Conservation (phyloP, 1,140 invertebrate species). For the Cotesia vestalis region DNA sequence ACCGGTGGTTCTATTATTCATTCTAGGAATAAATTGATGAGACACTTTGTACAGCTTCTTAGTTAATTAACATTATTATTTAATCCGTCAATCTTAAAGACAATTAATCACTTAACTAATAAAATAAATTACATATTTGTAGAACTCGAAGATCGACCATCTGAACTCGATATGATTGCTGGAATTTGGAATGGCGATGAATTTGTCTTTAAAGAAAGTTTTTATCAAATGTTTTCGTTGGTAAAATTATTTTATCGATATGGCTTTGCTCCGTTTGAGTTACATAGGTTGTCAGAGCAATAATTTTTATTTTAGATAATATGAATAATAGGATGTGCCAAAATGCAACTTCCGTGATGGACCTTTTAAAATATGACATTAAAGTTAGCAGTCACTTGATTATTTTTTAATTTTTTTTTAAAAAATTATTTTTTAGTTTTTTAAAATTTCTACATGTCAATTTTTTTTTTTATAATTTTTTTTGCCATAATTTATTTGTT, state of each 20-base stretch:
- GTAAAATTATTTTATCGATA: conserved; percentile 69
- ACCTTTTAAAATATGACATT: too few species aligned
- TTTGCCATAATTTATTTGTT: too few species aligned
- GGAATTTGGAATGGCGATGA: conserved; percentile 69
- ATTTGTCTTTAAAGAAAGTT: conserved; percentile 67
- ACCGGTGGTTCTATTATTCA: conserved; percentile 72
- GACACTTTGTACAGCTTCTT: conserved; percentile 67
- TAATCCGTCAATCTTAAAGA: too few species aligned
- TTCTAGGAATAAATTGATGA: conserved; percentile 70
- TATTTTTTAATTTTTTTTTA: too few species aligned
- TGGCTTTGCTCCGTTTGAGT: conserved; percentile 65
- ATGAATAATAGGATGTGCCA: too few species aligned
- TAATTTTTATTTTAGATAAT: too few species aligned
- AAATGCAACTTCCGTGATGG: too few species aligned
- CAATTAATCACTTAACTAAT: neutral
- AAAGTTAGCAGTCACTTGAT: too few species aligned
- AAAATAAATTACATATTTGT: conserved; percentile 15
- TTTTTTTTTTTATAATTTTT: too few species aligned
- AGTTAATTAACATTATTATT: conserved; percentile 49
- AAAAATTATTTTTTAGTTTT: too few species aligned
- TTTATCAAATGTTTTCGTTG: conserved; percentile 61
- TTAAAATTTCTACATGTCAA: too few species aligned
- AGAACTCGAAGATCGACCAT: conserved; percentile 57
- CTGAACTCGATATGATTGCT: conserved; percentile 30
- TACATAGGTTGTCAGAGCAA: conserved; percentile 56